A percentile compares a stretch with the other conserved stretches of the same genome.
Evolutionary conservation across 92 coral and sea anemone species (phyloP).

Genomic region (Actinernus sp.): DNA sequence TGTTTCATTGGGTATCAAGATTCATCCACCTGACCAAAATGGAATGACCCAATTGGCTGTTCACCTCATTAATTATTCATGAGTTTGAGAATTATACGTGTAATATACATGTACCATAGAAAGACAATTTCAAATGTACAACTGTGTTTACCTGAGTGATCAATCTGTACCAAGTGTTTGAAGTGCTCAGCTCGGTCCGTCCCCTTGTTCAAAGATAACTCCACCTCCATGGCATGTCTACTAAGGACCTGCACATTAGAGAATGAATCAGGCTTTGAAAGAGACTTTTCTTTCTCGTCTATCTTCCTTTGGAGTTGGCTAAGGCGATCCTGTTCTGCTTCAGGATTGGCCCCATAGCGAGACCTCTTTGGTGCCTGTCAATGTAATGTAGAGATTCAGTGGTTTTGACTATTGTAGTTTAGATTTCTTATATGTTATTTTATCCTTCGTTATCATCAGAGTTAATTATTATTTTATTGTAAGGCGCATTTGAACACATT

Average conservation of each 20-base stretch:
- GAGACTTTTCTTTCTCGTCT: conserved; percentile 64
- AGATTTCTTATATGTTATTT: no score
- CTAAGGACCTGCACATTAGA: conserved; percentile 90
- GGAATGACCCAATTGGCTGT: no score
- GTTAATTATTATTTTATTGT: background rate
- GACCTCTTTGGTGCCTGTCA: conserved; percentile 78
- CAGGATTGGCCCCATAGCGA: conserved; percentile 81
- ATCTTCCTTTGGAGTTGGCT: conserved; percentile 71
- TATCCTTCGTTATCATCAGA: no score
- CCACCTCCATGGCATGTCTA: conserved; percentile 97
- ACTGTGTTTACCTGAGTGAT: conserved; percentile 44
- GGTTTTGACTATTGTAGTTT: background rate
- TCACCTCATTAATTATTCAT: no score
- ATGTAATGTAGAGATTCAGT: background rate
- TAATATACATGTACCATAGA: no score
- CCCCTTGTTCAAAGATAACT: conserved; percentile 91
- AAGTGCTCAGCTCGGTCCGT: conserved; percentile 76
- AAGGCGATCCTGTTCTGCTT: conserved; percentile 71
- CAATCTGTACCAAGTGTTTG: conserved; percentile 82
- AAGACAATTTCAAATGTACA: no score
- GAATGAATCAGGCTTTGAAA: conserved; percentile 73
- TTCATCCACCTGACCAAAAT: no score
- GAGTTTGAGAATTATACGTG: no score
- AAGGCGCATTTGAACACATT: background rate
- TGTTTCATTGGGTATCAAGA: no score